phyloP scores from a whole-genome alignment of 2,113 vertebrate species.

The Chloebia gouldiae region DNA sequence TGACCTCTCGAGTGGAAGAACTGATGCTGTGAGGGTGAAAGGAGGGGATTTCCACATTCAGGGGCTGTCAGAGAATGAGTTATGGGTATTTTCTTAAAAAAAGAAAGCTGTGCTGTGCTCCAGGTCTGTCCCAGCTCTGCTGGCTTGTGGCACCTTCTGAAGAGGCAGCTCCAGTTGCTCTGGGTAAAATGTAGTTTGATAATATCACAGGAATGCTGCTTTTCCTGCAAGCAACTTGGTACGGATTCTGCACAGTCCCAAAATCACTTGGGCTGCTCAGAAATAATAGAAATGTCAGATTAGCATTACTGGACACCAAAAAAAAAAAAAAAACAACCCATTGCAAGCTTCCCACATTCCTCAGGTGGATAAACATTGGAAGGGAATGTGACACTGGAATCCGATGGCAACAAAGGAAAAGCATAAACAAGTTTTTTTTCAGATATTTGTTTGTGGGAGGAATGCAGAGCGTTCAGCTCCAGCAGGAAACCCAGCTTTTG shows the following conservation, averaged over 20 bases:
- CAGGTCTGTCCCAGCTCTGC: not conserved
- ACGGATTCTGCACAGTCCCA: not conserved
- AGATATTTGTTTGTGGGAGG: not conserved
- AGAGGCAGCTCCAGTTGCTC: not conserved
- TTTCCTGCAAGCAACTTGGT: not conserved
- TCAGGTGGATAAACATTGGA: not conserved
- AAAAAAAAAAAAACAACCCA: not conserved
- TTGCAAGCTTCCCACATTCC: not conserved
- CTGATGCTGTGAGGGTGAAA: not conserved
- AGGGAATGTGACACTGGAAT: not conserved
- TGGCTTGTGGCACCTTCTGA: not conserved
- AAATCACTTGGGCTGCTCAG: not conserved
- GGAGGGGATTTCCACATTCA: not conserved
- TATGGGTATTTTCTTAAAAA: not conserved
- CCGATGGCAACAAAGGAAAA: not conserved
- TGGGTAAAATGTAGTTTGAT: not conserved
- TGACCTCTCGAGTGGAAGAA: not conserved
- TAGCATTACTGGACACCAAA: not conserved
- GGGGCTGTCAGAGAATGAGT: not conserved
- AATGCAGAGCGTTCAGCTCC: fast-evolving
- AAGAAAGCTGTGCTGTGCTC: not conserved
- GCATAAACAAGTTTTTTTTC: not conserved
- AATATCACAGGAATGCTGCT: not conserved
- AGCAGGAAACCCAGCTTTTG: slow-evolving; percentile 7
- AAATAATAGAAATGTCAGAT: not conserved